Evolutionary conservation across 1,140 invertebrate species (phyloP), one percentile per base, ranked within the genome.

Genomic region (Bilobella aurantiaca): DNA sequence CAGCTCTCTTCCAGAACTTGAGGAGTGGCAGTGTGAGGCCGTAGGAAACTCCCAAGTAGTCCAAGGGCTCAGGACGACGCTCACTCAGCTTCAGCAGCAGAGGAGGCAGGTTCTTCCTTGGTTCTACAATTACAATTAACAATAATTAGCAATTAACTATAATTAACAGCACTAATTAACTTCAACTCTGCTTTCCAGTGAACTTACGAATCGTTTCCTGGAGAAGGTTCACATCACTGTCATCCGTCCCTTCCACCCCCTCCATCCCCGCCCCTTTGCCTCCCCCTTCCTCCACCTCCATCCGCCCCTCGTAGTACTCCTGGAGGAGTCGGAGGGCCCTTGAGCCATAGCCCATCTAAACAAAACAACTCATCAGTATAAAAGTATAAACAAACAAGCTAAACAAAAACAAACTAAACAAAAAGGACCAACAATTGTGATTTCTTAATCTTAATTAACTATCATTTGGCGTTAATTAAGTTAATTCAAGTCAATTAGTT

Each of bases 31-130:
- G 80, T 0, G 93, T 96, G 2, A 97, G 77, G 1, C 94, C 94
- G 76, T 87, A 97, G 1, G 93, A 95, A 5, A 96, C 95, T 12
- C 95, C 96, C 2, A 99, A 75, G 75, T 99, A 99, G 77, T 98
- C 89, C 21, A 99, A 77, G 62, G 80, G 78, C 77, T 99, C 96
- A 0, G 95, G 86, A 31, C 76, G 78, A 65, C 96, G 79, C 78
- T 99, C 93, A 49, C 80, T 86, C 47, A 99, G 75, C 70, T 88
- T 86, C 59, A 86, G 78, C 16, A 91, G 74, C 0, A 91, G 77
- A 0, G 88, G 88, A 14, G 88, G 87, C 21, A 90, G 81, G 3
- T 81, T 80, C 62, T 81, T 80, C 49, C 85, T 76, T 18, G 86
- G 86, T 73, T 82, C 78, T 78, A 27, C 37, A 67, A 8, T 42